Percentiles rank a stretch among this genome's conserved stretches.
phyloP scores from a whole-genome alignment of 2,797 vertebrate species.

The Prionace glauca region DNA sequence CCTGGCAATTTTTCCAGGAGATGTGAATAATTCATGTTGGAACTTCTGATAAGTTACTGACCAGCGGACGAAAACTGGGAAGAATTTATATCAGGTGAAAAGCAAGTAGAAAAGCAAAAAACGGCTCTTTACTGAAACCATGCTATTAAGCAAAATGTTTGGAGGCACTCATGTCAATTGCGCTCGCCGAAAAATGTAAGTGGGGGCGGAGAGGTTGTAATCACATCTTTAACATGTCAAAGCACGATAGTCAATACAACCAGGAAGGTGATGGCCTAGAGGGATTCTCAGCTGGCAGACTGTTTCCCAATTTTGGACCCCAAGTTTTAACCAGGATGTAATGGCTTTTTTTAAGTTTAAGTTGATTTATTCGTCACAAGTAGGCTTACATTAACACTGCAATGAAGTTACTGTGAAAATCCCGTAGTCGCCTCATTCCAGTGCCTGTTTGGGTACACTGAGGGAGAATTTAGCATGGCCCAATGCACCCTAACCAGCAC shows the following conservation, averaged over 20 bases:
- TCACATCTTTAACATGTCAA: not conserved
- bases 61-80: not conserved
- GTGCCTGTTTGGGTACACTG: too few species aligned
- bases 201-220: not conserved
- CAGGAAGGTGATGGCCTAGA: too few species aligned
- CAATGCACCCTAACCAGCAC: too few species aligned
- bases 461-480: too few species aligned
- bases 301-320: not conserved
- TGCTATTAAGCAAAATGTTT: not conserved
- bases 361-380: too few species aligned
- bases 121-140: not conserved
- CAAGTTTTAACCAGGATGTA: too few species aligned
- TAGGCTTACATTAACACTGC: too few species aligned
- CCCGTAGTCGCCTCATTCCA: too few species aligned
- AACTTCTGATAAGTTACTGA: not conserved
- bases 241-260: not conserved
- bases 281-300: not conserved
- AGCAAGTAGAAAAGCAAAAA: not conserved
- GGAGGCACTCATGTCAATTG: not conserved
- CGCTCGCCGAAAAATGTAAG: not conserved
- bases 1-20: not conserved
- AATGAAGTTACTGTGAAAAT: too few species aligned
- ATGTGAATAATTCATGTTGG: not conserved
- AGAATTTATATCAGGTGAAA: not conserved
- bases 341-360: too few species aligned